Conservation (phyloP, 2,888 invertebrate genomes). For the Cylloceria caligata region DNA sequence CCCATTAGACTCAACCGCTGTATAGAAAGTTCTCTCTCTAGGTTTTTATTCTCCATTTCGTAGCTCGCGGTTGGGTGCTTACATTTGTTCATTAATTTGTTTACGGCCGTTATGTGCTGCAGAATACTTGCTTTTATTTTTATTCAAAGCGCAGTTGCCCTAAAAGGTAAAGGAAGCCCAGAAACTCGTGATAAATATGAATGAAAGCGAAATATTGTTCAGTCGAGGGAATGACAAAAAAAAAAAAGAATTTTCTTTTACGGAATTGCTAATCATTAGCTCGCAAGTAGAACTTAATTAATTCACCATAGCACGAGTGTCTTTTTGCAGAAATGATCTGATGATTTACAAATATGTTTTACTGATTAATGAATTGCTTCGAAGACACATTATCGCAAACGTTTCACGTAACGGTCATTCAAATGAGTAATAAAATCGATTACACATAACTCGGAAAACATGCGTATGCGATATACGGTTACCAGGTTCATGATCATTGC, state of each 20-base stretch:
- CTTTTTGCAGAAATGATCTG: too few species aligned
- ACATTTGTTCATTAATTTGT: constrained; percentile 30
- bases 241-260: background rate
- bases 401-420: background rate
- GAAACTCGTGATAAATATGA: background rate
- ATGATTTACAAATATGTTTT: too few species aligned
- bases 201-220: background rate
- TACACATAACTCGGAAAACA: background rate
- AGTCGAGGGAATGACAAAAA: too few species aligned
- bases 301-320: too few species aligned
- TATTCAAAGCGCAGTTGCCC: background rate
- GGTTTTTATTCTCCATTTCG: constrained; percentile 6
- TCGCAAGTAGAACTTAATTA: background rate
- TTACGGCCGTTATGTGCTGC: background rate
- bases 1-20: background rate
- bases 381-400: background rate
- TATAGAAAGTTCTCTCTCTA: background rate
- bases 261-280: background rate
- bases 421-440: constrained; percentile 19
- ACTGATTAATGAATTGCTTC: too few species aligned
- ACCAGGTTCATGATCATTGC: constrained; percentile 21
- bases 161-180: background rate
- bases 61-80: background rate
- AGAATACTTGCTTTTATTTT: background rate
- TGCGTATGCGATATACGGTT: background rate